A percentile compares a stretch with the other conserved stretches of the same genome.
phyloP scores from a whole-genome alignment of 2,797 vertebrate species.

The Poeciliopsis presidionis region DNA sequence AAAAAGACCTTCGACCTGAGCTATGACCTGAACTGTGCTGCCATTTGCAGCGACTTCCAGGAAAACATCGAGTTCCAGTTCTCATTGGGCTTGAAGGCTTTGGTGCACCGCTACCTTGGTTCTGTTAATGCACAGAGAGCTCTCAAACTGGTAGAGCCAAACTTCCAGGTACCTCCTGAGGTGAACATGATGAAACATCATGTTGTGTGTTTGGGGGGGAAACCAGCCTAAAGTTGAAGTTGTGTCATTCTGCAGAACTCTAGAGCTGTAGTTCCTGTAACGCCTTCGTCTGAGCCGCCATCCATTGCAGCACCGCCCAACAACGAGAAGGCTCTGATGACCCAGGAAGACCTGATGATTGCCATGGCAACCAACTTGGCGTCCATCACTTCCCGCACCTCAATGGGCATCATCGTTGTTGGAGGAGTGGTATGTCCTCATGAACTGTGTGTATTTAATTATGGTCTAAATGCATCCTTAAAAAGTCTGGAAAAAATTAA shows the following conservation, averaged over 20 bases:
- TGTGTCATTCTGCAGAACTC: conserved; percentile 38
- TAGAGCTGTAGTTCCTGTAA: conserved; percentile 84
- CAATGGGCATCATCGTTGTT: conserved; percentile 88
- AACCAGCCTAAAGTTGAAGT: background rate
- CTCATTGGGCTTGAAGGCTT: conserved; percentile 90
- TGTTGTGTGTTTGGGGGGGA: background rate
- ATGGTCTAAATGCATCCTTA: background rate
- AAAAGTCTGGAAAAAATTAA: too few species aligned
- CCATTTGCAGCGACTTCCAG: conserved; percentile 94
- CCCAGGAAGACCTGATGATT: conserved; percentile 91
- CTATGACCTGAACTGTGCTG: conserved; percentile 94
- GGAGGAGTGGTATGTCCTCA: conserved; percentile 91
- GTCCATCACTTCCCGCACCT: conserved; percentile 92
- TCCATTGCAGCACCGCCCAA: conserved; percentile 67
- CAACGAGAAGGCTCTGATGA: conserved; percentile 73
- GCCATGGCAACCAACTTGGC: conserved; percentile 87
- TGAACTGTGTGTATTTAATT: background rate
- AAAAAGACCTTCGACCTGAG: conserved; percentile 95
- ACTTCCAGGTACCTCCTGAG: conserved; percentile 79
- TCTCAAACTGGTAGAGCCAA: conserved; percentile 87
- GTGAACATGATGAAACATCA: background rate
- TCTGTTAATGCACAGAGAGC: conserved; percentile 87
- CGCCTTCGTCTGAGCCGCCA: conserved; percentile 82
- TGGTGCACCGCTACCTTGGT: conserved; percentile 93
- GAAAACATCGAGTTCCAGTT: conserved; percentile 96